These are phyloP conservation scores for Lucinisca nassula DNA, from an alignment of 2,888 invertebrate species.

Conservation along the genomic window DNA sequence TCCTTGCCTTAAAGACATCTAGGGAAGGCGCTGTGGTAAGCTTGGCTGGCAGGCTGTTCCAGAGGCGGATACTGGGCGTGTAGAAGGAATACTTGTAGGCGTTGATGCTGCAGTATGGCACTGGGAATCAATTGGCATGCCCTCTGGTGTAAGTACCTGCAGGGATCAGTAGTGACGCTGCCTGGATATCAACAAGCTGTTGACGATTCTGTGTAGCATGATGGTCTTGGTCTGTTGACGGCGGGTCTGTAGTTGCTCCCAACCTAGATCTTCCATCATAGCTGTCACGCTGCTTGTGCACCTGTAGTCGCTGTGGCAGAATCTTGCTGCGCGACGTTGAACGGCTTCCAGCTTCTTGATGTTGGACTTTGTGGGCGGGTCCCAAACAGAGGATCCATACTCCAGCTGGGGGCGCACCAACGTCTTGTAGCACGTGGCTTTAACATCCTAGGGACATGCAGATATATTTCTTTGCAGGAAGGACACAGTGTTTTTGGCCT, in stretches of 20 bases:
- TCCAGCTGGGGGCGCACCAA: neutral
- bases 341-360: conserved; percentile 27
- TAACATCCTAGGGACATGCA: neutral
- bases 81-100: too few species aligned
- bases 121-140: too few species aligned
- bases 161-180: too few species aligned
- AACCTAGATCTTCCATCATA: neutral
- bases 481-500: conserved; percentile 12
- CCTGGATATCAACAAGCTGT: too few species aligned
- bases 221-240: too few species aligned
- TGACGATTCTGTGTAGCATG: too few species aligned
- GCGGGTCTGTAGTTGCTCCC: neutral
- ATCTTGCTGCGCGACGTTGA: conserved; percentile 10
- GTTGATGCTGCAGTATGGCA: too few species aligned
- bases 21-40: too few species aligned
- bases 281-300: neutral
- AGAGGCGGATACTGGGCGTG: too few species aligned
- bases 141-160: too few species aligned
- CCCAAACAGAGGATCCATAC: neutral
- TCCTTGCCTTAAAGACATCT: too few species aligned
- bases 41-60: too few species aligned
- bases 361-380: conserved; percentile 18
- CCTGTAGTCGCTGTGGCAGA: neutral
- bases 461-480: neutral
- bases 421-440: neutral